Evolutionary conservation across 2,797 vertebrate species (phyloP).

Genomic region (Chromobotia macracanthus): DNA sequence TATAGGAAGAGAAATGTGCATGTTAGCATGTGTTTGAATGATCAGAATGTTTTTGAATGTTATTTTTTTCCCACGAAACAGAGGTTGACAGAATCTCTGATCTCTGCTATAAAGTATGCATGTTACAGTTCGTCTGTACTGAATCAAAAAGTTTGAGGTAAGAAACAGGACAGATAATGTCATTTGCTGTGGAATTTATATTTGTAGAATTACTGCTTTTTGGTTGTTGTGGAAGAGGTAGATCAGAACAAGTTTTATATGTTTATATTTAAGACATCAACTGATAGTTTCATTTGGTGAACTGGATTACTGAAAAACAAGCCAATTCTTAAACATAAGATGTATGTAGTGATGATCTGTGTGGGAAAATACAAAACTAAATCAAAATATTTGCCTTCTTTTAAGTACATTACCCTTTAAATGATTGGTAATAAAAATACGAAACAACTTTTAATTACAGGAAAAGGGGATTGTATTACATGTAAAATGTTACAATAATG

Average conservation of each 20-base stretch:
- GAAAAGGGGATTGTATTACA: constrained; percentile 20
- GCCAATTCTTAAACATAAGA: background rate
- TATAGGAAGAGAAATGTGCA: constrained; percentile 5
- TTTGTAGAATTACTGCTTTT: constrained; percentile 28
- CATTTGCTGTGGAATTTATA: constrained; percentile 49
- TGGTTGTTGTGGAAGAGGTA: constrained; percentile 8
- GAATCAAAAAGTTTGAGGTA: constrained; percentile 27
- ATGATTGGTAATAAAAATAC: background rate
- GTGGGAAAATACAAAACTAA: background rate
- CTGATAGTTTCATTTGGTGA: background rate
- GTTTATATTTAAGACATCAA: background rate
- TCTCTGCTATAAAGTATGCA: constrained; percentile 5
- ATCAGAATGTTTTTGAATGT: background rate
- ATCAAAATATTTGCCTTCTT: background rate
- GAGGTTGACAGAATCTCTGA: constrained; percentile 9
- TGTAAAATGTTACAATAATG: constrained; percentile 31
- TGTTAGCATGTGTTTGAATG: constrained; percentile 21
- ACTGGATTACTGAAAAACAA: constrained; percentile 7
- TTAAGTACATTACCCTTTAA: background rate
- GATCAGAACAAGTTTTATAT: background rate
- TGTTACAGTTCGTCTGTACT: constrained; percentile 9
- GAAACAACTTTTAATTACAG: background rate
- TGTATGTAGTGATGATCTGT: background rate
- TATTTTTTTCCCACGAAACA: constrained; percentile 2
- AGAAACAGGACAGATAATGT: constrained; percentile 8